Base-by-base conservation (phyloP, 2,888 invertebrate species). In the Drosophila seclusa region DNA sequence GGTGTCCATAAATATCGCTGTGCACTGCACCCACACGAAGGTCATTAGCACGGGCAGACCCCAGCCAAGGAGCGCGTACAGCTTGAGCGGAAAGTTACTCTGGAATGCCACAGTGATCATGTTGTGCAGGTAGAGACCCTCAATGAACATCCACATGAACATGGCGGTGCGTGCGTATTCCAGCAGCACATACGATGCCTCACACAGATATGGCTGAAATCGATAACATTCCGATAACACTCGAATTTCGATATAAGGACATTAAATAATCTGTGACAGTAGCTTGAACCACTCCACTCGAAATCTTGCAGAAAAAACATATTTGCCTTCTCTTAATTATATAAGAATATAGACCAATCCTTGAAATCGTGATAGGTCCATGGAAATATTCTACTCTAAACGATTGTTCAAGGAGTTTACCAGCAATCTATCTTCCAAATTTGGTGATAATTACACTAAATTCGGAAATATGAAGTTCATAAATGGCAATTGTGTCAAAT, bases 61-160 rank as follows among this genome's bases (percentile, higher is more conserved):
- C 97, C 97, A 97, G 1, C 97, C 97, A 4, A 96, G 92, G 13
- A 95, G 87, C 54, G 95, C 95, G 90, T 96, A 96, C 68, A 95
- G 94, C 2, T 94, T 93, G 71, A 95, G 94, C 0, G 94, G 93
- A 45, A 93, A 92, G 0, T 91, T 90, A 68, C 95, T 96, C 90
- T 96, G 95, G 83, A 97, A 95, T 0, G 95, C 95, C 0, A 95
- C 95, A 63, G 98, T 96, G 45, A 98, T 96, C 92, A 97, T 95
- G 76, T 96, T 96, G 92, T 98, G 97, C 31, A 99, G 94, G 91
- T 97, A 98, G 18, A 98, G 94, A 0, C 98, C 99, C 92, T 99
- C 99, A 61, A 98, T 96, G 87, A 99, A 97, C 98, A 99, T 99
- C 98, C 99, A 99, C 95, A 97, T 96, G 91, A 98, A 99, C 95